Percentiles rank a stretch among this genome's conserved stretches.
phyloP scores from a whole-genome alignment of 2,888 invertebrate species.

The Phengaris arion region DNA sequence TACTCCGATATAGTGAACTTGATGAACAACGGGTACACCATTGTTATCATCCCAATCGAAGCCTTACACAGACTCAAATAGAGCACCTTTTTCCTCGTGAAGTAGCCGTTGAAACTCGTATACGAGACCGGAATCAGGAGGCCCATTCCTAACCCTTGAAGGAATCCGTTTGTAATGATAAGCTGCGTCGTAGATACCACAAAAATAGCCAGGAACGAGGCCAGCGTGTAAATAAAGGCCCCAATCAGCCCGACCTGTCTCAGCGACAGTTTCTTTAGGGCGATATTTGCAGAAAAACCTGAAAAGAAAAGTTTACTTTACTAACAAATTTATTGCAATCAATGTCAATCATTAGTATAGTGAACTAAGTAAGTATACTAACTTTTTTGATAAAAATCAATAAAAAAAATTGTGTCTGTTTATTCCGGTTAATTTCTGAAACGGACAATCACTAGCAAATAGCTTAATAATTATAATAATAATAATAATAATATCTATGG shows the following conservation, averaged over 20 bases:
- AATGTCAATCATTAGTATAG: too few relatives aligned
- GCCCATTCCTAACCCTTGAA: slow-evolving; percentile 84
- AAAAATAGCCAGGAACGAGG: slow-evolving; percentile 82
- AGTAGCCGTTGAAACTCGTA: slow-evolving; percentile 87
- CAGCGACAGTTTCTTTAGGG: slow-evolving; percentile 82
- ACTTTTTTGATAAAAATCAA: too few relatives aligned
- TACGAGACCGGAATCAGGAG: slow-evolving; percentile 85
- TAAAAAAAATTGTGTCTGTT: too few relatives aligned
- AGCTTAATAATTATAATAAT: too few relatives aligned
- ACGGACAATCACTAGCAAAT: too few relatives aligned
- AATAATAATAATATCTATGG: too few relatives aligned
- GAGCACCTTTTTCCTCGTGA: slow-evolving; percentile 83
- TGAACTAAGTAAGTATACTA: too few relatives aligned
- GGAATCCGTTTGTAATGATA: slow-evolving; percentile 81
- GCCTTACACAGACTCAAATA: slow-evolving; percentile 86
- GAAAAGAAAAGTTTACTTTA: slow-evolving; percentile 45
- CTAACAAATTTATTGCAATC: not conserved
- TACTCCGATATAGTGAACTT: slow-evolving; percentile 81
- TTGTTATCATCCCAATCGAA: slow-evolving; percentile 83
- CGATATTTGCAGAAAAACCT: slow-evolving; percentile 85
- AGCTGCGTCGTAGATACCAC: slow-evolving; percentile 82
- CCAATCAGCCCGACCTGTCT: slow-evolving; percentile 84
- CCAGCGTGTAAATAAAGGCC: slow-evolving; percentile 81
- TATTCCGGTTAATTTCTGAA: too few relatives aligned
- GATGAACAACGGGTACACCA: slow-evolving; percentile 83